These are phyloP conservation scores for Drosophila kuntzei DNA, from an alignment of 2,888 invertebrate genomes.

Conservation along the genomic window DNA sequence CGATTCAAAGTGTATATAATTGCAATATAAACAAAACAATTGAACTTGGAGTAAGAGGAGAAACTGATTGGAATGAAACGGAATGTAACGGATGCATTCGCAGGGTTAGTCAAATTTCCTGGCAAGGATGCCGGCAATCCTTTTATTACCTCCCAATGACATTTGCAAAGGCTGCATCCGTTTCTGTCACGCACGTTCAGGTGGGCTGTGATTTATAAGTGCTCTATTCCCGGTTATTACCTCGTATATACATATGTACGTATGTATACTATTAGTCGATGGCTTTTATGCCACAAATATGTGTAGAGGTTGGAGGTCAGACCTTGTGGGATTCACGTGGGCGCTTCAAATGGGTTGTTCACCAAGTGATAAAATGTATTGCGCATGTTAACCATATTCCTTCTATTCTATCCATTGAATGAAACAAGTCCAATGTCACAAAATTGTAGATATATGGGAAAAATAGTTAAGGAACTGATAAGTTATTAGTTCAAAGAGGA, in stretches of 20 bases:
- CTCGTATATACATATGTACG: slow-evolving; percentile 13
- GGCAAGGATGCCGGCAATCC: slow-evolving; percentile 32
- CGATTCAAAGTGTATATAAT: slow-evolving; percentile 48
- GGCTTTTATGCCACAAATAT: slow-evolving; percentile 22
- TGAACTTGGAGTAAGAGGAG: not conserved
- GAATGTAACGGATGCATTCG: slow-evolving; percentile 11
- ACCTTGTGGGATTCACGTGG: slow-evolving; percentile 12
- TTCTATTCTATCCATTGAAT: slow-evolving; percentile 18
- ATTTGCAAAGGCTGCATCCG: slow-evolving; percentile 56
- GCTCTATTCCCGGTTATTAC: slow-evolving; percentile 33
- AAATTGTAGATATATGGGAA: slow-evolving; percentile 18
- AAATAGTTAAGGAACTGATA: not conserved
- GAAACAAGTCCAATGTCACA: slow-evolving; percentile 15
- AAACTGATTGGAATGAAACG: slow-evolving; percentile 15
- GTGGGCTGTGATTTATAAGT: slow-evolving; percentile 60
- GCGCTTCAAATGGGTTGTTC: slow-evolving; percentile 1
- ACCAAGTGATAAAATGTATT: slow-evolving; percentile 17
- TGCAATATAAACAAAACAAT: slow-evolving; percentile 46
- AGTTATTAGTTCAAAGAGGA: not conserved
- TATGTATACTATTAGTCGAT: not conserved
- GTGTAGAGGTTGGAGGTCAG: slow-evolving; percentile 26
- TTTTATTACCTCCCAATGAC: slow-evolving; percentile 47
- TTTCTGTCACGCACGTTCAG: slow-evolving; percentile 52
- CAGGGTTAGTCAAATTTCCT: slow-evolving; percentile 19
- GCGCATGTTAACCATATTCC: slow-evolving; percentile 19